Evolutionary conservation across 2,113 vertebrate species (phyloP), one percentile per base, ranked within the genome.

Genomic region (Chloropsis hardwickii): DNA sequence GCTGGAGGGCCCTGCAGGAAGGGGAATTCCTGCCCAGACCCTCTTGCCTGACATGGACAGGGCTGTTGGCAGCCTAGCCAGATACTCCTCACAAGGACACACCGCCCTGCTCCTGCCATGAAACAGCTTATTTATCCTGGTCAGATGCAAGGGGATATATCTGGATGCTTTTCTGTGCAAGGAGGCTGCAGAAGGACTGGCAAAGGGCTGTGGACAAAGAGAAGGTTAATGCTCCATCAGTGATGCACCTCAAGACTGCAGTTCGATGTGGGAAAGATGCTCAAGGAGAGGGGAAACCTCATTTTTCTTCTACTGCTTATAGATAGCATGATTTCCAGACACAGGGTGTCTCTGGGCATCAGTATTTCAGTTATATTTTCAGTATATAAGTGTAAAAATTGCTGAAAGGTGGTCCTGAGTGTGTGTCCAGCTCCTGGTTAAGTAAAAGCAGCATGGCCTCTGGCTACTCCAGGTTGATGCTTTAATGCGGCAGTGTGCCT

Each of bases 181-280:
- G 25, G 20, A 92, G 45, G 54, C 40, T 65, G 40, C 31, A 51
- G 39, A 58, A 71, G 12, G 42, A 7, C 14, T 57, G 53, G 24
- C 12, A 48, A 71, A 65, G 14, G 18, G 12, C 29, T 58, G 76
- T 47, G 62, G 64, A 8, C 37, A 21, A 18, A 67, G n/a, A 85
- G 71, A 25, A 86, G 21, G 31, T 33, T 69, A 5, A 23, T 40
- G 39, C 14, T 65, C 4, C 0, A n/a, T 22, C 2, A 3, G 0
- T 5, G 27, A 24, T 27, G 42, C 8, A 37, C 19, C 12, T 82
- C 48, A 28, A 60, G 29, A 53, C 48, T 66, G 70, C 53, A 62
- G 31, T 40, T 71, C 61, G 45, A 0, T 3, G 18, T 0, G 3
- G 24, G 29, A 29, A 71, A 76, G n/a, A 40, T 62, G n/a, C n/a